phyloP scores from a whole-genome alignment of 2,888 invertebrate species.

The Chloromyia formosa region DNA sequence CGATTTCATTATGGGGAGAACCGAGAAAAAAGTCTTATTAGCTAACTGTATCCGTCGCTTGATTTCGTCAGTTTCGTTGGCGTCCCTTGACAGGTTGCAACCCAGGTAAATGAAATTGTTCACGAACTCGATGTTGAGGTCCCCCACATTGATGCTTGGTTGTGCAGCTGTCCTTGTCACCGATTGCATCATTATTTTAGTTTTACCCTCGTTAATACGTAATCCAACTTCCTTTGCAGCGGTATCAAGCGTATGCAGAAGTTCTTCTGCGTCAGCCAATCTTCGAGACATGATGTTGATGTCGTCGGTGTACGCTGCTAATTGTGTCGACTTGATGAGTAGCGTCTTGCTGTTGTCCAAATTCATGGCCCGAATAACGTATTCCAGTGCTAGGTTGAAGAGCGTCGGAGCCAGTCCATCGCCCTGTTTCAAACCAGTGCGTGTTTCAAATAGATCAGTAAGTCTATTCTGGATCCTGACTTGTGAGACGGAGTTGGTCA shows the following conservation, averaged over 20 bases:
- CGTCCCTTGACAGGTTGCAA: background rate
- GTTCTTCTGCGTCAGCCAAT: background rate
- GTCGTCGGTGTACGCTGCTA: background rate
- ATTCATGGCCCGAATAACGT: no score
- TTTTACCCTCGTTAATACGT: background rate
- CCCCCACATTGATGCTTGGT: background rate
- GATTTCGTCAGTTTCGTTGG: background rate
- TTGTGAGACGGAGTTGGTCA: no score
- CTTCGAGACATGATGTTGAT: background rate
- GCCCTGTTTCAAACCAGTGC: no score
- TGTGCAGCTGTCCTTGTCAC: background rate
- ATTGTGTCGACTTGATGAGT: no score
- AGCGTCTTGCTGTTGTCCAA: no score
- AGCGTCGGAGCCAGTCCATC: no score
- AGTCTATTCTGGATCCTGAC: no score
- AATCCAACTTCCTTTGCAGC: background rate
- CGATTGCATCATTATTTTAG: background rate
- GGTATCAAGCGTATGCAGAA: background rate
- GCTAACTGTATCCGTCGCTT: constrained; percentile 2
- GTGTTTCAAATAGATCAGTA: no score
- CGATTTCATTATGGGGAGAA: background rate
- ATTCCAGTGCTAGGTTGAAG: no score
- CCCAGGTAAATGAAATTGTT: background rate
- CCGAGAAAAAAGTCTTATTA: background rate
- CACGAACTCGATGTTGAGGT: background rate